A percentile compares a stretch with the other conserved stretches of the same genome.
These are phyloP conservation scores for Sinocyclocheilus anophthalmus DNA, from an alignment of 2,113 vertebrate species.

Conservation along the genomic window DNA sequence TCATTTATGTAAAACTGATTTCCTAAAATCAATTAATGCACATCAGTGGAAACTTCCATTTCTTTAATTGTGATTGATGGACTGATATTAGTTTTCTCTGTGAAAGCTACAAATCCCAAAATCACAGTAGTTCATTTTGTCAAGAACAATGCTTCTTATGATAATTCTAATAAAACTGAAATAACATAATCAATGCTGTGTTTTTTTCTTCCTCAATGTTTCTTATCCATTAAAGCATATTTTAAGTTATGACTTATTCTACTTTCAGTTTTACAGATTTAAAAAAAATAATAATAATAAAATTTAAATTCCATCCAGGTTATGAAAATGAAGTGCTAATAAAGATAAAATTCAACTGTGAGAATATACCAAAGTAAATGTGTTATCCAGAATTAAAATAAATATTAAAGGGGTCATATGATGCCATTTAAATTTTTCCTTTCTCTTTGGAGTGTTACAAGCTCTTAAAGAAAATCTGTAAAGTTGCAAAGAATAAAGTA, in stretches of 20 bases:
- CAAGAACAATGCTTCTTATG: constrained; percentile 19
- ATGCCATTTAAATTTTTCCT: no score
- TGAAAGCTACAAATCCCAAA: constrained; percentile 11
- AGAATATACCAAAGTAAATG: background rate
- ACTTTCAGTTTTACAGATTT: background rate
- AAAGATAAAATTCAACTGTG: background rate
- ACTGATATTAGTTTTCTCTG: constrained; percentile 7
- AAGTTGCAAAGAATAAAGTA: no score
- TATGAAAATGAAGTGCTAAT: background rate
- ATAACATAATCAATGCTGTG: background rate
- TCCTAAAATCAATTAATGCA: constrained; percentile 3
- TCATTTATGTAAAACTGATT: background rate
- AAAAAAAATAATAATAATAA: no score
- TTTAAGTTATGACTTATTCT: background rate
- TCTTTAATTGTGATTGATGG: constrained; percentile 7
- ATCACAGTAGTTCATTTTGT: constrained; percentile 11
- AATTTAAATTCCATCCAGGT: background rate
- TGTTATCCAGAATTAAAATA: background rate
- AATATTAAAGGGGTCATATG: no score
- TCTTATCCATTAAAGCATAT: background rate
- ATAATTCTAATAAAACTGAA: constrained; percentile 26
- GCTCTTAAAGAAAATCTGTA: no score
- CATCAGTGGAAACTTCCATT: background rate
- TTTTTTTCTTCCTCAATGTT: background rate
- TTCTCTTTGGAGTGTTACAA: no score